Base-by-base conservation (phyloP, 30 jellyfish, hydroid and myxozoan species). In the Cassiopea andromeda region DNA sequence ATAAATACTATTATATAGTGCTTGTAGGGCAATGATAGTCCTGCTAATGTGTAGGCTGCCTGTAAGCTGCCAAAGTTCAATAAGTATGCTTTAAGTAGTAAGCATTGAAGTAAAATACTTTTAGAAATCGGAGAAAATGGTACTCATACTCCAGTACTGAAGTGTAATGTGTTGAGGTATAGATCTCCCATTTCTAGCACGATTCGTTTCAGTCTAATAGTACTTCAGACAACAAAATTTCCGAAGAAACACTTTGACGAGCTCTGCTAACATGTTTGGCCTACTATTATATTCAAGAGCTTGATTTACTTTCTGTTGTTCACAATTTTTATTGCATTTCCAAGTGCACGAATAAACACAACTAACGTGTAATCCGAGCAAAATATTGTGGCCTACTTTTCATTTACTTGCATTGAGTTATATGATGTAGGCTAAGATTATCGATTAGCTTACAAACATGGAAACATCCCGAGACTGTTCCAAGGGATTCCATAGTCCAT, bases 291-390 rank as follows among this genome's bases (percentile, higher is more conserved):
- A 27, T 8, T 14, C 76, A 6, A 70, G 79, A 16, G 57, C 46
- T 70, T 77, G 54, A 44, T 54, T 77, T n/a, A n/a, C n/a, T 48
- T 17, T 77, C 57, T 77, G 15, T 77, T 48, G 48, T 38, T 69
- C 64, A 83, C 48, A 69, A 12, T 38, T 9, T 83, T 48, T 83
- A 82, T 84, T 64, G 91, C 70, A 48, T 7, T 69, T 69, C 84
- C 19, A 74, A 73, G 84, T 10, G 91, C 75, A 68, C 46, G 77
- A 83, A 84, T 78, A 61, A 49, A 84, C 91, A 70, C 84, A 83
- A 67, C 79, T 83, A 82, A 79, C 67, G 91, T 82, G 91, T 83
- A 83, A 83, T 83, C 91, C 91, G 84, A 83, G 70, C 85, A 70
- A 70, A 82, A 73, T 78, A 64, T 83, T 83, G 84, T 59, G 91